Conservation (phyloP, 2,113 vertebrate genomes). For the Oryzias javanicus region DNA sequence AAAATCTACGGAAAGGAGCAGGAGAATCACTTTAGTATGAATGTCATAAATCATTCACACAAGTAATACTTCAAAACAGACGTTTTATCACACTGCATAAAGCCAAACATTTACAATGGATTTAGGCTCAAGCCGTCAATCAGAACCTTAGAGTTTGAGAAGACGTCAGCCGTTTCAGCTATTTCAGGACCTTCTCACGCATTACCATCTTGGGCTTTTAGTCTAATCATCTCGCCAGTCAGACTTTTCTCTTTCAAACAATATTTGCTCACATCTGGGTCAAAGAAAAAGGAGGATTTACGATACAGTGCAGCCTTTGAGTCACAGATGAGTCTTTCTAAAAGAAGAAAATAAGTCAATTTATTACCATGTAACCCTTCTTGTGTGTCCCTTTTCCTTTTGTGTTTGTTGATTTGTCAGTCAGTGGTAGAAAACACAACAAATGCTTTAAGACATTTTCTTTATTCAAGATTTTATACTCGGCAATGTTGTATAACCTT, state of each 20-base stretch:
- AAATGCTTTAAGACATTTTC: constrained; percentile 40
- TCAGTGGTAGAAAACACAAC: constrained; percentile 10
- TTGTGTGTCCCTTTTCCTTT: background rate
- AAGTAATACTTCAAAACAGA: no score
- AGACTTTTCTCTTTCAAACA: constrained; percentile 60
- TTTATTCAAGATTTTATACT: constrained; percentile 72
- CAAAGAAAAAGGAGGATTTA: constrained; percentile 61
- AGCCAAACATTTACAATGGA: background rate
- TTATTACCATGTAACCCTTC: fast-evolving
- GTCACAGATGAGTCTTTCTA: constrained; percentile 16
- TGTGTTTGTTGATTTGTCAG: no score
- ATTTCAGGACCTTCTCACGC: constrained; percentile 2
- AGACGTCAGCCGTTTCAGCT: background rate
- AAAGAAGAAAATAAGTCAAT: constrained; percentile 26
- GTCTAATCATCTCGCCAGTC: constrained; percentile 33
- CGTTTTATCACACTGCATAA: background rate
- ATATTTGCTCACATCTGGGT: constrained; percentile 75
- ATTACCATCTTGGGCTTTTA: constrained; percentile 4
- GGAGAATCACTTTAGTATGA: no score
- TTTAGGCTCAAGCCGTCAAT: background rate
- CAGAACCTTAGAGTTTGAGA: constrained; percentile 2
- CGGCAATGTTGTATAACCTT: constrained; percentile 55
- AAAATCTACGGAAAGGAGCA: no score
- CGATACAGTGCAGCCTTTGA: constrained; percentile 63
- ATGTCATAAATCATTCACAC: no score